phyloP scores from a whole-genome alignment of 2,797 vertebrate species.

The Chaetodon trifasciatus region DNA sequence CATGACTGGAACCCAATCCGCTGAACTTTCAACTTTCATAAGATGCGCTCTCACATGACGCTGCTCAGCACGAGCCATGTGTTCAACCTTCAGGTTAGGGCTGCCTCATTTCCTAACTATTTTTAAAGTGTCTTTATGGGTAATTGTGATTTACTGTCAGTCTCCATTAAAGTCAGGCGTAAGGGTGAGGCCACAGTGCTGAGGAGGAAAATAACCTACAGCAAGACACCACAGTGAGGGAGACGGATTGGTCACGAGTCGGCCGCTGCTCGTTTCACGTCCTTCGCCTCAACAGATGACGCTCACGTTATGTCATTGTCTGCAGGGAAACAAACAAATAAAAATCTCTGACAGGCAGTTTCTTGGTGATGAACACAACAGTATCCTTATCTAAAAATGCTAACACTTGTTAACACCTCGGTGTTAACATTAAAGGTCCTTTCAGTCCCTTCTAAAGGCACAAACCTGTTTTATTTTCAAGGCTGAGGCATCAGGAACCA shows the following conservation, averaged over 20 bases:
- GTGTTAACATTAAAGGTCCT: not conserved
- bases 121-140: conserved; percentile 73
- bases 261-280: conserved; percentile 71
- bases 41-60: conserved; percentile 6
- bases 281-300: conserved; percentile 57
- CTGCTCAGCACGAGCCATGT: not conserved
- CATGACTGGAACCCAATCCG: not conserved
- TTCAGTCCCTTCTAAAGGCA: conserved; percentile 1
- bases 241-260: conserved; percentile 57
- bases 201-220: conserved; percentile 76
- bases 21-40: conserved; percentile 14
- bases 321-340: conserved; percentile 44
- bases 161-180: conserved; percentile 66
- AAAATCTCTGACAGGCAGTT: conserved; percentile 5
- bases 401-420: not conserved
- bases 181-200: conserved; percentile 51
- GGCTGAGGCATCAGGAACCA: conserved; percentile 4
- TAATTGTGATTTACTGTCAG: conserved; percentile 80
- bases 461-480: conserved; percentile 20
- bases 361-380: not conserved
- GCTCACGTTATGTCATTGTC: conserved; percentile 61
- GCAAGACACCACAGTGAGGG: conserved; percentile 55
- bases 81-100: conserved; percentile 45
- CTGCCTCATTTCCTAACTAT: conserved; percentile 69
- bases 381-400: not conserved